Evolutionary conservation across 1,140 invertebrate genomes (phyloP).

Genomic region (Grapholita molesta): DNA sequence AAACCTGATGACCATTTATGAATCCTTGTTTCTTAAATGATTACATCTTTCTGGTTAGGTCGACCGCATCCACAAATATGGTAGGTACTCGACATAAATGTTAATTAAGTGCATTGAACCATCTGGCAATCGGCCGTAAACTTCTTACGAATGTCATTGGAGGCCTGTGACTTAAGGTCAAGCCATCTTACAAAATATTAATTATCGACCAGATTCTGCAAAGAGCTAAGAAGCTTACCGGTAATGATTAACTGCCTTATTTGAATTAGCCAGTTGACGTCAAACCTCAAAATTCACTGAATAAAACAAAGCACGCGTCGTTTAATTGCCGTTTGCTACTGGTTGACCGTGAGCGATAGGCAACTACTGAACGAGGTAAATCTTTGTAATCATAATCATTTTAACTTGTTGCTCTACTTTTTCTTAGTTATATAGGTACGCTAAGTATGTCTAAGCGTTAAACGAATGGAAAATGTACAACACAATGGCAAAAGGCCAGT

Average conservation of each 20-base stretch:
- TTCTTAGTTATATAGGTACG: neutral
- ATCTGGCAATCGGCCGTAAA: neutral
- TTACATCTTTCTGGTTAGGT: no score
- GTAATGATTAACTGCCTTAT: neutral
- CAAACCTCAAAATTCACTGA: neutral
- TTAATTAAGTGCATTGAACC: neutral
- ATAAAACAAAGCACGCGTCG: neutral
- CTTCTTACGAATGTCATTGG: neutral
- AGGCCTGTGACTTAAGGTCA: neutral
- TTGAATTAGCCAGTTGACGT: conserved; percentile 12
- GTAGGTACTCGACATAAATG: neutral
- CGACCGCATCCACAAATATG: no score
- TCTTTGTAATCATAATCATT: neutral
- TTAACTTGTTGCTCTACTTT: neutral
- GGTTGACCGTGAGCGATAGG: neutral
- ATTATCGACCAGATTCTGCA: neutral
- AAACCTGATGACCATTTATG: no score
- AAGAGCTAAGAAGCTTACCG: neutral
- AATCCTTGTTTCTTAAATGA: no score
- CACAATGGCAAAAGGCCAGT: neutral
- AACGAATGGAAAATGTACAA: neutral
- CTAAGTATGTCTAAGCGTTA: neutral
- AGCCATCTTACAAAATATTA: neutral
- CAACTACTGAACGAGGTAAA: conserved; percentile 8
- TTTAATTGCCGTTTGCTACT: conserved; percentile 8